A percentile compares a stretch with the other conserved stretches of the same genome.
phyloP scores from a whole-genome alignment of 1,140 invertebrate genomes.

The Vanessa atalanta region DNA sequence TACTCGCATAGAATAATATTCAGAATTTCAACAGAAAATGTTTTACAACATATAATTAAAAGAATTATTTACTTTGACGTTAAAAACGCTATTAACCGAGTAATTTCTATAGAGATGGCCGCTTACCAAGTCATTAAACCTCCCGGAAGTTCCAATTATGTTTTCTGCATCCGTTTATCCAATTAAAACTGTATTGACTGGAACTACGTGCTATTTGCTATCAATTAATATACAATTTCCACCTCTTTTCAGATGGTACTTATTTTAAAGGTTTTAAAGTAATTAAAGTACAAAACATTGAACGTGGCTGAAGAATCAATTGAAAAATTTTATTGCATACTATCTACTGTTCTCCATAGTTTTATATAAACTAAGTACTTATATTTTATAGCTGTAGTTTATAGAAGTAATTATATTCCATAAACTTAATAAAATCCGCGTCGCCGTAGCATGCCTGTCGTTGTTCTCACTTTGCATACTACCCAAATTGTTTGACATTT shows the following conservation, averaged over 20 bases:
- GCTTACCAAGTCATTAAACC: slow-evolving; percentile 45
- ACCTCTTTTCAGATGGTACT: slow-evolving; percentile 29
- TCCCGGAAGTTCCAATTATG: slow-evolving; percentile 47
- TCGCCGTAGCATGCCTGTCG: too few species aligned
- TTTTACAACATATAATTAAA: slow-evolving; percentile 12
- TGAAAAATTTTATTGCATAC: too few species aligned
- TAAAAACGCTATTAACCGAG: slow-evolving; percentile 33
- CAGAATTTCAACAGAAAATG: neutral
- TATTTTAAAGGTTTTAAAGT: slow-evolving; percentile 32
- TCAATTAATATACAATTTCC: slow-evolving; percentile 49
- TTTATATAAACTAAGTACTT: too few species aligned
- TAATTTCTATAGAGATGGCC: slow-evolving; percentile 38
- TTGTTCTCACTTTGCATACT: too few species aligned
- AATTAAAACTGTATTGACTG: slow-evolving; percentile 46
- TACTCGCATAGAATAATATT: too few species aligned
- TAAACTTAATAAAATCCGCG: too few species aligned
- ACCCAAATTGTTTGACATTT: too few species aligned
- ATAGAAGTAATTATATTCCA: too few species aligned
- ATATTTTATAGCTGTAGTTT: too few species aligned
- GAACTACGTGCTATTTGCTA: slow-evolving; percentile 40
- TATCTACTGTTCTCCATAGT: too few species aligned
- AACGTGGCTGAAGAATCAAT: neutral
- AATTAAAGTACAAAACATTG: slow-evolving; percentile 16
- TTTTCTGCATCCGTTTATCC: slow-evolving; percentile 41
- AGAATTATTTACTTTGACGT: slow-evolving; percentile 32